phyloP scores from a whole-genome alignment of 1,140 invertebrate genomes.

The Pemphigus obesinymphae region DNA sequence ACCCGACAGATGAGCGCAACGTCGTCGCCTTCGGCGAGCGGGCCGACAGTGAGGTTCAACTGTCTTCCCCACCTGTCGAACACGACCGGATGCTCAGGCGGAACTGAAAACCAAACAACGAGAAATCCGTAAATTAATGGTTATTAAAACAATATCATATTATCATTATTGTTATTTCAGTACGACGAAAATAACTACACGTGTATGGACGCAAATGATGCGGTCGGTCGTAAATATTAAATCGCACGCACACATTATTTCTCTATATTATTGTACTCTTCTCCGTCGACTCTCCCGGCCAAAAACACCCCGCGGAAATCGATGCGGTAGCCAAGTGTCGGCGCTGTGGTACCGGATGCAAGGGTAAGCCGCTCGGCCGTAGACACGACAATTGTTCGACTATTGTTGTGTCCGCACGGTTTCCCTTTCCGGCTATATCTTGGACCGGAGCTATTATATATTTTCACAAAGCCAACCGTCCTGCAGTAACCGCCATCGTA shows the following conservation, averaged over 20 bases:
- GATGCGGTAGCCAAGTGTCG: neutral
- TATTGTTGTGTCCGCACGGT: slow-evolving; percentile 21
- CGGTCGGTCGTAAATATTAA: neutral
- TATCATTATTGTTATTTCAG: neutral
- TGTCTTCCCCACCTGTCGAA: slow-evolving; percentile 69
- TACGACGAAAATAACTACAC: neutral
- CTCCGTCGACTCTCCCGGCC: neutral
- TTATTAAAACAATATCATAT: neutral
- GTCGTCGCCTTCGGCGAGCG: slow-evolving; percentile 68
- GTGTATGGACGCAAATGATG: neutral
- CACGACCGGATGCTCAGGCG: slow-evolving; percentile 77
- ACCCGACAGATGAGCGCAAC: slow-evolving; percentile 63
- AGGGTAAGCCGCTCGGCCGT: neutral
- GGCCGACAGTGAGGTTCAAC: slow-evolving; percentile 69
- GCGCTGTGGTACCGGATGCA: too few relatives aligned
- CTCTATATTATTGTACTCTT: neutral
- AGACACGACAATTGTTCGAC: slow-evolving; percentile 23
- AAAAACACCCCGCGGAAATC: slow-evolving; percentile 16
- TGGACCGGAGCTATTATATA: slow-evolving; percentile 35
- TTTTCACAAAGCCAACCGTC: slow-evolving; percentile 27
- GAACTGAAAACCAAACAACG: slow-evolving; percentile 62
- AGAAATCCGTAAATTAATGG: slow-evolving; percentile 16
- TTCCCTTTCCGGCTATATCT: slow-evolving; percentile 36
- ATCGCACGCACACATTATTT: neutral
- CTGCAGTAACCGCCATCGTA: neutral